These are phyloP conservation scores for Cylloceria caligata DNA, from an alignment of 2,888 invertebrate genomes.

Conservation along the genomic window DNA sequence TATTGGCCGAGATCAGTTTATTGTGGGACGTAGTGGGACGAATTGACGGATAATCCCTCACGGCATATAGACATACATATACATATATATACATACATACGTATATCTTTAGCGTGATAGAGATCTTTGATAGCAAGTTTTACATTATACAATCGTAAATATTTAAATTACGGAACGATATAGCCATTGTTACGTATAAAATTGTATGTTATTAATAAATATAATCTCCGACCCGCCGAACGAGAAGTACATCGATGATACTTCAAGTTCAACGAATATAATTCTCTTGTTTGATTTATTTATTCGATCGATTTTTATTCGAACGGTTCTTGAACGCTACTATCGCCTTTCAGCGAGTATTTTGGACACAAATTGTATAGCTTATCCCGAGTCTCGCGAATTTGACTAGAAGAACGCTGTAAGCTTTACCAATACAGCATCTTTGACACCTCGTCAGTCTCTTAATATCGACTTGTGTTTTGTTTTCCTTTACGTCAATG, in stretches of 20 bases:
- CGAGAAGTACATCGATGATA: conserved; percentile 58
- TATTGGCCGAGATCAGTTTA: not conserved
- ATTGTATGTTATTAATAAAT: conserved; percentile 66
- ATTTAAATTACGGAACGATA: conserved; percentile 50
- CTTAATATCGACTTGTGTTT: conserved; percentile 11
- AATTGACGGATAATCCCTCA: not conserved
- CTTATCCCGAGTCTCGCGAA: not conserved
- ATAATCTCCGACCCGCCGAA: conserved; percentile 60
- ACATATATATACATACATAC: conserved; percentile 27
- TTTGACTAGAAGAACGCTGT: not conserved
- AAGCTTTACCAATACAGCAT: not conserved
- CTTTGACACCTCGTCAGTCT: not conserved
- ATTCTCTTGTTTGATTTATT: conserved; percentile 32
- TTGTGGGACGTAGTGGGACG: not conserved
- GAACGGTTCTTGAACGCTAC: not conserved
- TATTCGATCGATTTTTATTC: not conserved
- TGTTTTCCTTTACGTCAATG: conserved; percentile 52
- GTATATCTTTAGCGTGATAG: conserved; percentile 56
- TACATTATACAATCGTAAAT: conserved; percentile 65
- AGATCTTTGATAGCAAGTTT: conserved; percentile 69
- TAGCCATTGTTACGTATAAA: conserved; percentile 69
- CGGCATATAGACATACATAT: not conserved
- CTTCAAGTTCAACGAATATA: conserved; percentile 47
- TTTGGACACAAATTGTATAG: not conserved
- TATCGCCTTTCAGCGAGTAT: not conserved